A percentile compares a stretch with the other conserved stretches of the same genome.
Conservation (phyloP, 1,140 invertebrate genomes). For the Leptinotarsa texana region DNA sequence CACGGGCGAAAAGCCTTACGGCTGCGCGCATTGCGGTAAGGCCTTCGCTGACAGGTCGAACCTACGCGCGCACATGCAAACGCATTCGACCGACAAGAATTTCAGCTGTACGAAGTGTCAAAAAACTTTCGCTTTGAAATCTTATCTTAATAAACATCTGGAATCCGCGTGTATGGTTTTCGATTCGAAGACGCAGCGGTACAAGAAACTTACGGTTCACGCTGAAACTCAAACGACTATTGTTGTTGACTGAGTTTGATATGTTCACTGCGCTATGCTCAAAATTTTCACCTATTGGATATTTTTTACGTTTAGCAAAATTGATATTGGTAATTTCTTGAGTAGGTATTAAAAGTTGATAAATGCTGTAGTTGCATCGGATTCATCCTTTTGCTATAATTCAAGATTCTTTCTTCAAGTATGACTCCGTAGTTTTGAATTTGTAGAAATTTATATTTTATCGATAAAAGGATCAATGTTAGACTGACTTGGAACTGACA, state of each 20-base stretch:
- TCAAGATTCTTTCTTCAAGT: neutral
- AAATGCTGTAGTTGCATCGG: neutral
- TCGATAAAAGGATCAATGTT: too few relatives aligned
- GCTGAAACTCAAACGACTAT: constrained; percentile 38
- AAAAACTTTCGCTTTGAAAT: constrained; percentile 94
- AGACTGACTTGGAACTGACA: too few relatives aligned
- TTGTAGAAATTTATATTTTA: too few relatives aligned
- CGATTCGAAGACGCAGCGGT: constrained; percentile 39
- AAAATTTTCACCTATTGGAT: constrained; percentile 3
- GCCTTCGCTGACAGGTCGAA: constrained; percentile 98
- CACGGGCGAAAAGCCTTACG: constrained; percentile 98
- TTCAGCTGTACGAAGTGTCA: constrained; percentile 87
- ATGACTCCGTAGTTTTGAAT: too few relatives aligned
- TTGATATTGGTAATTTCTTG: too few relatives aligned
- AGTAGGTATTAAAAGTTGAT: too few relatives aligned
- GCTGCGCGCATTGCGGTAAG: constrained; percentile 97
- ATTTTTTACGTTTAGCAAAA: too few relatives aligned
- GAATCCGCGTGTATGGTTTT: constrained; percentile 83
- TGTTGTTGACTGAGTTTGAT: constrained; percentile 8
- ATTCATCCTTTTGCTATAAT: neutral
- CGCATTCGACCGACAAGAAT: constrained; percentile 94
- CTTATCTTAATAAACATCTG: constrained; percentile 95
- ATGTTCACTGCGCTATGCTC: constrained; percentile 12
- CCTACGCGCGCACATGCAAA: constrained; percentile 99
- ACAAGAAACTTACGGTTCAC: constrained; percentile 24